Evolutionary conservation across 2,797 vertebrate species (phyloP).

Genomic region (Melanotaenia pygmaea): DNA sequence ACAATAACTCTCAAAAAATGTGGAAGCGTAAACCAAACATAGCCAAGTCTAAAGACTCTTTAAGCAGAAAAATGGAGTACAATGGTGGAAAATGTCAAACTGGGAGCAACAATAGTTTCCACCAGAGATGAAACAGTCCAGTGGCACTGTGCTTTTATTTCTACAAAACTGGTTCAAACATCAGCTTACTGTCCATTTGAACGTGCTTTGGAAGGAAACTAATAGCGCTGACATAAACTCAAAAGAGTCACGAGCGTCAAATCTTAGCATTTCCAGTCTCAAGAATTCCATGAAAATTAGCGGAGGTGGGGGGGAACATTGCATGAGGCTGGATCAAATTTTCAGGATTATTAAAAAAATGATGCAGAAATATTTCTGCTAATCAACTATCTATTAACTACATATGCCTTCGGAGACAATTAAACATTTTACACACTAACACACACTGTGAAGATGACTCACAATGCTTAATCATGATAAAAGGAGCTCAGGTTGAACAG

Average conservation of each 20-base stretch:
- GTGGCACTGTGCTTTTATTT: background rate
- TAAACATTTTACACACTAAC: background rate
- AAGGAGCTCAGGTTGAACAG: slow-evolving; percentile 42
- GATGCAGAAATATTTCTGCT: background rate
- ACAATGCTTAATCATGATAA: slow-evolving; percentile 10
- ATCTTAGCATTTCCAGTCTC: background rate
- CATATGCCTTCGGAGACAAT: no score
- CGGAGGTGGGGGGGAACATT: no score
- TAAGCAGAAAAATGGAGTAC: background rate
- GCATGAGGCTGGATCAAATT: no score
- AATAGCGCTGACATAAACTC: background rate
- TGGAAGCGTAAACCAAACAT: background rate
- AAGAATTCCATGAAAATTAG: background rate
- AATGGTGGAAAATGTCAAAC: background rate
- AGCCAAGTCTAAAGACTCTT: background rate
- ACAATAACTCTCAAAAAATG: background rate
- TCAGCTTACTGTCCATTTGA: background rate
- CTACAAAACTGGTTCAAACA: background rate
- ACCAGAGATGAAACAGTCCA: background rate
- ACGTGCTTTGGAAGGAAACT: background rate
- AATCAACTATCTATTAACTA: background rate
- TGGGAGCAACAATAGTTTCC: background rate
- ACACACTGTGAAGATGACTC: slow-evolving; percentile 22
- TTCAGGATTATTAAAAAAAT: no score
- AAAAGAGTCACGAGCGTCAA: background rate